Conservation (phyloP, 2,113 vertebrate species). For the Leptosomus discolor region DNA sequence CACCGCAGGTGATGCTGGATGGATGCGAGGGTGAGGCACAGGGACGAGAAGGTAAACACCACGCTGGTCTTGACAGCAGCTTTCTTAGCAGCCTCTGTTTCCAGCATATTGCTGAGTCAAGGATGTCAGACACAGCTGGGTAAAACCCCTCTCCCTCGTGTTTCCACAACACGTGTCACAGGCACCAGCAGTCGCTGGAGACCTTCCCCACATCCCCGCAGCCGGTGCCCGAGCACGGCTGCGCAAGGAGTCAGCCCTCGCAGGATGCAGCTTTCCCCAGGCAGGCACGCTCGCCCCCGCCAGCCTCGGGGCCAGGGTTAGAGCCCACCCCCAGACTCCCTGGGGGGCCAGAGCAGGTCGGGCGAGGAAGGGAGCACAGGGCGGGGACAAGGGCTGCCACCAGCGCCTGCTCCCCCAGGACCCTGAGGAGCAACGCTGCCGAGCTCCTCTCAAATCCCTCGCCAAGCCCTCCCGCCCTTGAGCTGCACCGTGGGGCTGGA, state of each 20-base stretch:
- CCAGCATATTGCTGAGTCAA: neutral
- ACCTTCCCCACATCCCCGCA: rapidly evolving
- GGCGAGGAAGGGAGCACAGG: neutral
- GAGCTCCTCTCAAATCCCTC: neutral
- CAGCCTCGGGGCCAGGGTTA: neutral
- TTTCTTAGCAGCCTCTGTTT: neutral
- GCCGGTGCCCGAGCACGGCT: rapidly evolving
- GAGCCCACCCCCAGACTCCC: neutral
- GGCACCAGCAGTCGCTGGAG: neutral
- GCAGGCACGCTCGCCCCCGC: rapidly evolving
- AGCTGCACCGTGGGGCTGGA: neutral
- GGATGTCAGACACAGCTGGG: neutral
- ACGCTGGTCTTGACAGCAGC: neutral
- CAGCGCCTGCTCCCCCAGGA: neutral
- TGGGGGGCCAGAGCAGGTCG: neutral
- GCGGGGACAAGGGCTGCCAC: neutral
- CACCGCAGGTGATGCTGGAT: neutral
- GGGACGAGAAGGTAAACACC: neutral
- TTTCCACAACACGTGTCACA: neutral
- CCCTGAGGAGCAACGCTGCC: neutral
- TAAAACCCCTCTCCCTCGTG: rapidly evolving
- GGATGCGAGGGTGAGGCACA: neutral
- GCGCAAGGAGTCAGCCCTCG: neutral
- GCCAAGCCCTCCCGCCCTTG: neutral
- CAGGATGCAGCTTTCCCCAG: neutral